Base-by-base conservation (phyloP, 1,140 invertebrate species). In the Orchestia grillus region DNA sequence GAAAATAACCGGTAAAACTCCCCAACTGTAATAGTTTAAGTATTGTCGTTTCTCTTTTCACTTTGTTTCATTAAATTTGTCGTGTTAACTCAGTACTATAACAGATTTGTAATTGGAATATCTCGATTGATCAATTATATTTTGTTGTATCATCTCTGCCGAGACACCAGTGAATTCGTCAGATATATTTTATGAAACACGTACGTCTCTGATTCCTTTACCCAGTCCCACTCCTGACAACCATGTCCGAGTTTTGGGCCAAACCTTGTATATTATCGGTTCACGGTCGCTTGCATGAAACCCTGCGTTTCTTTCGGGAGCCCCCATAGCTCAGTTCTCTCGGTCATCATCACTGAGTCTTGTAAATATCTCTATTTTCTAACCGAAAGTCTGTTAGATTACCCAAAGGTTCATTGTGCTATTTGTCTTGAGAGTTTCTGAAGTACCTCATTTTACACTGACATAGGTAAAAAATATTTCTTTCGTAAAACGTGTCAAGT, bases 241-340 rank as follows among this genome's bases (percentile, higher is more conserved):
- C 62, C 62, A 77, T 77, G 11, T 77, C 62, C 62, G 62, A 15
- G 28, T 23, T 28, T 28, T 77, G 11, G 11, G 62, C 36, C 62
- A 77, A 77, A 77, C 62, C 62, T 77, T 77, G 62, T 77, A 77
- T 77, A 77, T 77, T 77, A 77, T 77, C 62, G 62, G 62, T 77
- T 53, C 62, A 77, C 62, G 62, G 62, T 77, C 62, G 62, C 62
- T 77, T 77, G 62, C 62, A 77, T 77, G 62, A 77, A 53, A 77
- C 62, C 62, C 62, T 77, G 62, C 62, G 62, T 77, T 23, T 77
- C 62, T 77, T 77, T 77, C 62, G 62, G 62, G 62, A 77, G 62
- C 62, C 62, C 62, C 36, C 28, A 77, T 77, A 77, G 62, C 62
- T 77, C 62, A 77, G 62, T 77, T 8, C 62, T 77, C 36, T 77